Percentiles rank a stretch among this genome's conserved stretches.
Evolutionary conservation across 2,888 invertebrate species (phyloP).

Genomic region (Pollenia amentaria): DNA sequence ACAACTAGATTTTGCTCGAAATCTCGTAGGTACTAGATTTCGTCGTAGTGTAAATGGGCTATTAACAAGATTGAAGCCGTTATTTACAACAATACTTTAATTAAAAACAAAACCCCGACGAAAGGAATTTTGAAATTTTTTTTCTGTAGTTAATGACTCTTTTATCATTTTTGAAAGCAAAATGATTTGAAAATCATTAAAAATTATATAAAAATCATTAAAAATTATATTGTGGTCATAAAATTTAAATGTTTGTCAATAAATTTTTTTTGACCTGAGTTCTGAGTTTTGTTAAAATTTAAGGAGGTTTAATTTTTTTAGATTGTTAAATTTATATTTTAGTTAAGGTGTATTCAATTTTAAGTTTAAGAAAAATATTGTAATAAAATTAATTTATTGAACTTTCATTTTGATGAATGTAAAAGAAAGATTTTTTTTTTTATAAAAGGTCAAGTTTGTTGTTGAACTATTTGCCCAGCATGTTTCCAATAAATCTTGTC

Average conservation of each 20-base stretch:
- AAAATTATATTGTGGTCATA: not conserved
- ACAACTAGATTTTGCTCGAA: too few species aligned
- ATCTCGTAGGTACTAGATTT: too few species aligned
- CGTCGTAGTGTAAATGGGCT: too few species aligned
- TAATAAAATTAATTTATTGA: not conserved
- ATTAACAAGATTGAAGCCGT: not conserved
- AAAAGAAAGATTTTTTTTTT: not conserved
- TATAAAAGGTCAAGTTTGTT: conserved; percentile 43
- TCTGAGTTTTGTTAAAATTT: too few species aligned
- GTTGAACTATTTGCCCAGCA: conserved; percentile 41
- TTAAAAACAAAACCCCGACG: not conserved
- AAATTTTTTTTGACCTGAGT: not conserved
- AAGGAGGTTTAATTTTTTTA: too few species aligned
- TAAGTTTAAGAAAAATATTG: too few species aligned
- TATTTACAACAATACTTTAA: not conserved
- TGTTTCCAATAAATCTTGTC: conserved; percentile 52
- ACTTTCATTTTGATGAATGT: not conserved
- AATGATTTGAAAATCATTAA: conserved; percentile 31
- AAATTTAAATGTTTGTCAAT: not conserved
- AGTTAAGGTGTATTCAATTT: too few species aligned
- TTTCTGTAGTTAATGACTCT: not conserved
- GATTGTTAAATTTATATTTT: too few species aligned
- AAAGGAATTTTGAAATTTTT: not conserved
- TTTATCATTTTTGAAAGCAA: not conserved
- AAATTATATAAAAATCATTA: not conserved